Percentiles rank a stretch among this genome's conserved stretches.
phyloP scores from a whole-genome alignment of 2,888 invertebrate genomes.

The Cosmorhoe ocellata region DNA sequence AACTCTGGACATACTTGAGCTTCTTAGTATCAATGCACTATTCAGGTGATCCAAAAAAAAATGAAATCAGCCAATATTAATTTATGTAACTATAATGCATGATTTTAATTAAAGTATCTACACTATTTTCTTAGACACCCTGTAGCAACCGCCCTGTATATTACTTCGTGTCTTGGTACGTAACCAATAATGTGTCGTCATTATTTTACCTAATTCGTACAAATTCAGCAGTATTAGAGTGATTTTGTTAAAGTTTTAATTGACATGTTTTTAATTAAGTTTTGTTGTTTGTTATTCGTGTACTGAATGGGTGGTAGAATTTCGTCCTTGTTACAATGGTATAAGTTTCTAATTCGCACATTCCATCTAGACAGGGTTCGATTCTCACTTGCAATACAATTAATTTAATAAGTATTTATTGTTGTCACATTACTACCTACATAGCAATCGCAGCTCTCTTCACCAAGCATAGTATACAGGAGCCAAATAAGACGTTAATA shows the following conservation, averaged over 20 bases:
- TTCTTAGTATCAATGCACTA: not conserved
- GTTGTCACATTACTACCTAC: conserved; percentile 6
- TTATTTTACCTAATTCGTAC: conserved; percentile 79
- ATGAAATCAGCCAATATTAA: no score
- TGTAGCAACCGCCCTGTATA: not conserved
- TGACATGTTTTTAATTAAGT: conserved; percentile 78
- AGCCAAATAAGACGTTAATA: conserved; percentile 76
- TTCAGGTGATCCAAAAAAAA: conserved; percentile 2
- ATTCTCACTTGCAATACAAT: conserved; percentile 33
- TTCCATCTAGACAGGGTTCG: conserved; percentile 39
- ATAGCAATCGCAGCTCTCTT: conserved; percentile 39
- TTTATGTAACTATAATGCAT: no score
- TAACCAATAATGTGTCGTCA: conserved; percentile 59
- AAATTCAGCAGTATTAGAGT: conserved; percentile 82
- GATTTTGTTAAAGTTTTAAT: conserved; percentile 82
- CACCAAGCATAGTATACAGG: conserved; percentile 53
- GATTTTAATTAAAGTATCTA: no score
- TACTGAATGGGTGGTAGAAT: conserved; percentile 52
- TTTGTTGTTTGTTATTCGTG: conserved; percentile 78
- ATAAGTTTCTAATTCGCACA: conserved; percentile 41
- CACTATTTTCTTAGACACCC: conserved; percentile 5
- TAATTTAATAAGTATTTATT: conserved; percentile 6
- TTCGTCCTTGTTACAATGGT: conserved; percentile 40
- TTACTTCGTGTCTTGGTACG: conserved; percentile 58
- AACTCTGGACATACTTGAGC: no score